Evolutionary conservation across 2,113 vertebrate genomes (phyloP), one percentile per base, ranked within the genome.

Genomic region (Sceloporus tristichus): DNA sequence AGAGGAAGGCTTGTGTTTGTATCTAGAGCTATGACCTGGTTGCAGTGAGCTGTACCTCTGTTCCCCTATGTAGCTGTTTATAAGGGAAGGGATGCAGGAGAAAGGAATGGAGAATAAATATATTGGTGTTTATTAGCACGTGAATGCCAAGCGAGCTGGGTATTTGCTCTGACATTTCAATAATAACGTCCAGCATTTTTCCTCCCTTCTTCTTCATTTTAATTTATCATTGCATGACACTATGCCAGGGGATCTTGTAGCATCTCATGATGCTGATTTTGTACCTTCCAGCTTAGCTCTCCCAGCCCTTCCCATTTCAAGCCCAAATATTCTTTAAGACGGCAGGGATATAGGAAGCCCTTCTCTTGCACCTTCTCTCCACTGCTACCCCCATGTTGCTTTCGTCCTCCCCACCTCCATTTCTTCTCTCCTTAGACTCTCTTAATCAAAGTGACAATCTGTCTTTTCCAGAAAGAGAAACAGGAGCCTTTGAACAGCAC

Each of bases 401-500:
- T 94, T 89, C 91, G 89, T 86, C 80, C 34, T 56, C 85, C 87
- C 40, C 81, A 73, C 82, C 87, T 23, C 2, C 53, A 0, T 48
- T 34, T 54, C 42, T 74, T 68, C 34, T 62, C 89, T 82, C 65
- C 88, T 91, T 93, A 88, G 91, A 95, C 92, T 94, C 94, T 92
- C 93, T 92, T 95, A 92, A 95, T 95, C 95, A 94, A 94, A 95
- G 93, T 95, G 95, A 95, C 95, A 95, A 96, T 95, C 95, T 95
- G 92, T 92, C 91, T 92, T 95, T 92, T 73, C 85, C 27, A n/a
- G 87, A 92, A 93, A 68, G 94, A 91, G 91, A 90, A 94, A 88
- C 87, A 42, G 85, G 84, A 0, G 21, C 88, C 92, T 96, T 95
- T 95, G 93, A 96, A 94, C 90, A 91, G 88, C 0, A 29, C 85